These are phyloP conservation scores for Agonopterix subpropinquella DNA, from an alignment of 2,888 invertebrate genomes.

Conservation along the genomic window DNA sequence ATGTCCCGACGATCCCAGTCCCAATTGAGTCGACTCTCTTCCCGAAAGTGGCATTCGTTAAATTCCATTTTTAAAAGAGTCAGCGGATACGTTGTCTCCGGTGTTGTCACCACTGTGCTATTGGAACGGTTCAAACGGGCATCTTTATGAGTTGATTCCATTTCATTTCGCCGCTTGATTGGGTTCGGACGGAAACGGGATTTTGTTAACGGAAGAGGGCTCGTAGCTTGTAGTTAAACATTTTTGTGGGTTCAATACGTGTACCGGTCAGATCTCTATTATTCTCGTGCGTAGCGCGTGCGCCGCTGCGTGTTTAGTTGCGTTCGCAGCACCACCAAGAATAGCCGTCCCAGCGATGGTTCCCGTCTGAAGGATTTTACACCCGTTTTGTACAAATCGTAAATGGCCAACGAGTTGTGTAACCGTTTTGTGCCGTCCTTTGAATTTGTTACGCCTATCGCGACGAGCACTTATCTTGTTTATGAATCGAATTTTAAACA, in stretches of 20 bases:
- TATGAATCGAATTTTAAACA: slow-evolving; percentile 34
- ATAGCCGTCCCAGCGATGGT: slow-evolving; percentile 57
- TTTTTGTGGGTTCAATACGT: slow-evolving; percentile 40
- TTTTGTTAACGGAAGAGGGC: slow-evolving; percentile 55
- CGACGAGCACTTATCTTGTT: slow-evolving; percentile 34
- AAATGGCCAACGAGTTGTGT: slow-evolving; percentile 43
- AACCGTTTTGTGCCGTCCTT: slow-evolving; percentile 34
- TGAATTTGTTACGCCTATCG: slow-evolving; percentile 30
- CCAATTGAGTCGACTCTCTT: slow-evolving; percentile 41
- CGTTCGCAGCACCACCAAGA: slow-evolving; percentile 62
- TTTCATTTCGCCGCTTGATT: slow-evolving; percentile 54
- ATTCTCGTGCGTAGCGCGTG: slow-evolving; percentile 57
- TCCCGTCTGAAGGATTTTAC: slow-evolving; percentile 38
- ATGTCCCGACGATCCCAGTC: slow-evolving; percentile 45
- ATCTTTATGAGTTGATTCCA: slow-evolving; percentile 36
- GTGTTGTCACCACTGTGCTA: slow-evolving; percentile 56
- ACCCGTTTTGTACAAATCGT: slow-evolving; percentile 30
- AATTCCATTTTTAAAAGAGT: slow-evolving; percentile 59
- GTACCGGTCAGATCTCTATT: slow-evolving; percentile 49
- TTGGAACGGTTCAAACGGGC: slow-evolving; percentile 40
- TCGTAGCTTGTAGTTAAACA: slow-evolving; percentile 31
- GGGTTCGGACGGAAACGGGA: slow-evolving; percentile 55
- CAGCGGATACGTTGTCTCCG: slow-evolving; percentile 65
- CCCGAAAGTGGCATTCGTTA: slow-evolving; percentile 55
- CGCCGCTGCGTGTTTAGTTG: slow-evolving; percentile 60